Evolutionary conservation across 2,113 vertebrate genomes (phyloP), one percentile per base, ranked within the genome.

Genomic region (Ciconia stormi): DNA sequence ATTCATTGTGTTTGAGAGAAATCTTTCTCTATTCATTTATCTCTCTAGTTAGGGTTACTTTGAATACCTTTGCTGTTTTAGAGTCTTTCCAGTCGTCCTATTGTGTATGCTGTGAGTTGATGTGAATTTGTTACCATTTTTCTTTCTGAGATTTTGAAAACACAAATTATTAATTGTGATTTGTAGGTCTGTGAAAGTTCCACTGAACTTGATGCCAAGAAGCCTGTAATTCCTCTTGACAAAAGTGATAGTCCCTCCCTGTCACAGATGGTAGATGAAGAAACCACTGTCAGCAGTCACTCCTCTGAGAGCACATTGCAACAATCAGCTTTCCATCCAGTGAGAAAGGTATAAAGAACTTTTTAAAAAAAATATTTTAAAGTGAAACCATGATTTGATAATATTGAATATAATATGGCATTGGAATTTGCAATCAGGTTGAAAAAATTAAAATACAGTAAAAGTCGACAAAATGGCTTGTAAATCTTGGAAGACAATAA

Each of bases 331-430:
- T 97, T 97, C 13, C 97, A 93, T 90, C 97, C 97, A 59, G 81
- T 94, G 79, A 98, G 97, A 97, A 98, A 98, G 98, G 98, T 98
- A 98, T 82, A 86, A 87, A 82, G 11, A 95, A 23, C 13, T 69
- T 66, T 7, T 26, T 3, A 11, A 1, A 20, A 80, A 40, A 61
- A 53, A 30, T 42, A 26, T 20, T 84, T 61, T 23, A 44, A 81
- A 63, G 13, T 16, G 15, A 82, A 88, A 84, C 50, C 3, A 18
- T 52, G 6, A 25, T 67, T 95, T 73, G 13, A 12, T 94, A 40
- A 50, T 70, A 30, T 10, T 79, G 32, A 82, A 32, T 73, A 14
- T 50, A 62, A 49, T 26, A 53, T 38, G 32, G 11, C 17, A 52
- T 14, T 52, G 42, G n/a, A 55, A 30, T 89, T 91, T 89, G 42